A percentile compares a stretch with the other conserved stretches of the same genome.
Conservation (phyloP, 2,888 invertebrate genomes). For the Agriopis aurantiaria region DNA sequence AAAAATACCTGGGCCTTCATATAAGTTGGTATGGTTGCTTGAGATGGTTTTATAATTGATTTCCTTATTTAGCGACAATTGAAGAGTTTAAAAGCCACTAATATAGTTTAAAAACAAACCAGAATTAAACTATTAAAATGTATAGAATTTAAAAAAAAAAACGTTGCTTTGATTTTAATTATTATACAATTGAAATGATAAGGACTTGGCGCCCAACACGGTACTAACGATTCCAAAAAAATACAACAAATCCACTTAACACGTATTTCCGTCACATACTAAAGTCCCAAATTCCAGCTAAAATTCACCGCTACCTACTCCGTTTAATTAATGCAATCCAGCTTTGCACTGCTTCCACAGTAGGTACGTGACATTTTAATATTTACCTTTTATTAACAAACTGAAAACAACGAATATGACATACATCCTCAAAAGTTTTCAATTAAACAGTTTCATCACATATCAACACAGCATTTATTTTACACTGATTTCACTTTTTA, state of each 20-base stretch:
- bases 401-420: constrained; percentile 73
- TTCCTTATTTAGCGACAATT: no score
- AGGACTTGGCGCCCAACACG: constrained; percentile 47
- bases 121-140: background rate
- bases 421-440: constrained; percentile 76
- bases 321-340: constrained; percentile 14
- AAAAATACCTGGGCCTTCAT: no score
- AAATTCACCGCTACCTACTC: background rate
- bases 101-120: background rate
- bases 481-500: constrained; percentile 37
- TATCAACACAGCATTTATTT: constrained; percentile 48
- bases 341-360: background rate
- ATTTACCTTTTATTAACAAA: constrained; percentile 79
- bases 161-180: no score
- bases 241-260: background rate
- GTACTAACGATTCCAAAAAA: constrained; percentile 20
- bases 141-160: no score
- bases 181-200: background rate
- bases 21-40: no score
- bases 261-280: background rate
- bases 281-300: constrained; percentile 4
- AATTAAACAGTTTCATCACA: constrained; percentile 71
- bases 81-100: no score
- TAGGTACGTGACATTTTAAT: constrained; percentile 11
- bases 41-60: no score